Percentiles rank a stretch among this genome's conserved stretches.
Evolutionary conservation across 1,140 invertebrate species (phyloP).

Genomic region (Ganaspis sp.): DNA sequence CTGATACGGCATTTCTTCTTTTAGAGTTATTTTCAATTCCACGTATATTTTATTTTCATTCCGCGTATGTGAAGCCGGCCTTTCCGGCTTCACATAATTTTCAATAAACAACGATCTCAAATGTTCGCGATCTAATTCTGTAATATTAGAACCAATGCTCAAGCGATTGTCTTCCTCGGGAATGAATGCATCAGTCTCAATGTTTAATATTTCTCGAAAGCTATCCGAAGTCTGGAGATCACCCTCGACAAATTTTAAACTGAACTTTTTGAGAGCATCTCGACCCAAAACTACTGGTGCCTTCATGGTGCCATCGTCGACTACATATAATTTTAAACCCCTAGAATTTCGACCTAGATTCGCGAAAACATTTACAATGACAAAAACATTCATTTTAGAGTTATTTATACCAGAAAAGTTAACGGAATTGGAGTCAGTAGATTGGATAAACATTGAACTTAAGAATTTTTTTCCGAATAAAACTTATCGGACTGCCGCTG

Average conservation of each 20-base stretch:
- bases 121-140: background rate
- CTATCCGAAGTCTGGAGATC: background rate
- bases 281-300: constrained; percentile 28
- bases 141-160: background rate
- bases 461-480: constrained; percentile 32
- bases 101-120: background rate
- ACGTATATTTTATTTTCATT: constrained; percentile 4
- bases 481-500: constrained; percentile 37
- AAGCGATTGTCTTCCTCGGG: background rate
- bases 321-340: constrained; percentile 31
- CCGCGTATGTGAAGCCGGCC: too few species aligned
- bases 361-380: constrained; percentile 6
- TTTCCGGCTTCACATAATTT: background rate
- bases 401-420: constrained; percentile 34
- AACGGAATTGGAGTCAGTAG: background rate
- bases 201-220: background rate
- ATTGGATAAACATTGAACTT: background rate
- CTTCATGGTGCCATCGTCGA: constrained; percentile 37
- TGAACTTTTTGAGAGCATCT: constrained; percentile 28
- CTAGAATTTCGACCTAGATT: background rate
- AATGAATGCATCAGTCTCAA: background rate
- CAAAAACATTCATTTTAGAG: constrained; percentile 31
- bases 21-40: constrained; percentile 6
- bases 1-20: constrained; percentile 37
- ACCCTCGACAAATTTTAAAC: background rate